Evolutionary conservation across 2,113 vertebrate genomes (phyloP).

Genomic region (Illadopsis cleaveri): DNA sequence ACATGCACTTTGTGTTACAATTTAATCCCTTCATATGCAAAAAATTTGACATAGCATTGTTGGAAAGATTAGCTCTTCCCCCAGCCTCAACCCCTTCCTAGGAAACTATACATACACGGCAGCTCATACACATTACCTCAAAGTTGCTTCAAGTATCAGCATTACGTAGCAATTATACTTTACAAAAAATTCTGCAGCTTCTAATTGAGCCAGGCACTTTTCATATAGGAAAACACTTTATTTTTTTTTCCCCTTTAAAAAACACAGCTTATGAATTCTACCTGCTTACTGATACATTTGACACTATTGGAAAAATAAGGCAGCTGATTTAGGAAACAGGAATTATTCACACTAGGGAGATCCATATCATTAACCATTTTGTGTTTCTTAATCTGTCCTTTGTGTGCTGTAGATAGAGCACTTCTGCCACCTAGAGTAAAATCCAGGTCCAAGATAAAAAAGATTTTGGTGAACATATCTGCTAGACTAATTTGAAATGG

Average conservation of each 20-base stretch:
- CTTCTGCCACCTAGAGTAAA: constrained; percentile 72
- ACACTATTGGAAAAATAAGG: constrained; percentile 65
- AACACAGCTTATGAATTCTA: constrained; percentile 28
- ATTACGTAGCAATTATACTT: neutral
- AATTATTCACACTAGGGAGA: constrained; percentile 49
- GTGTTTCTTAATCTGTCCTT: neutral
- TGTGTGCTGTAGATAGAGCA: neutral
- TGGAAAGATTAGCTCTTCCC: neutral
- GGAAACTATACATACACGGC: neutral
- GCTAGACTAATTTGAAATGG: neutral
- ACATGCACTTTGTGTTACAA: neutral
- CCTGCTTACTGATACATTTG: constrained; percentile 60
- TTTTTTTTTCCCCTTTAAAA: neutral
- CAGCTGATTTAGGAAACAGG: constrained; percentile 60
- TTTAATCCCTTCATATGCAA: constrained; percentile 14
- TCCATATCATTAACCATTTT: constrained; percentile 57
- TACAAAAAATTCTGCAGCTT: constrained; percentile 7
- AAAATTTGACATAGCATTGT: neutral
- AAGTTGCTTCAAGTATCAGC: neutral
- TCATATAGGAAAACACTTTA: neutral
- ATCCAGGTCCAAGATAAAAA: neutral
- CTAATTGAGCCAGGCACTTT: constrained; percentile 17
- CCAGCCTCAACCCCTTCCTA: neutral
- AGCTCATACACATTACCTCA: neutral
- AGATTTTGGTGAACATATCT: neutral